Evolutionary conservation across 2,113 vertebrate genomes (phyloP).

Genomic region (Ceuthmochares aereus): DNA sequence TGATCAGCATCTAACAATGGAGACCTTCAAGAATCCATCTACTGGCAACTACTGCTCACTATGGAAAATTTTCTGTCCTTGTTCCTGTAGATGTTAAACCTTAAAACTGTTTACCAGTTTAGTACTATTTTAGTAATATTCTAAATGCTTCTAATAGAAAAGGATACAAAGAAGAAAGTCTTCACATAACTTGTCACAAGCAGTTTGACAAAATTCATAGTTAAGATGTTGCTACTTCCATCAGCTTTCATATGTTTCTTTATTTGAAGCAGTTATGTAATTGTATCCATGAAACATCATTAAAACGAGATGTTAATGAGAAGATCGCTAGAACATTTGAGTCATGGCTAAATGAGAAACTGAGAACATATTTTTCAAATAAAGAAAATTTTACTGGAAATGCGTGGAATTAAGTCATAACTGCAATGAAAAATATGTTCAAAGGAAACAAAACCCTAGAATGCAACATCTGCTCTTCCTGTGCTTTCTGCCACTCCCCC

Average conservation of each 20-base stretch:
- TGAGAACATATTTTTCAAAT: slow-evolving; percentile 31
- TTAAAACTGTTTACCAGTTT: neutral
- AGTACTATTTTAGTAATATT: neutral
- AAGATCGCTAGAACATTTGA: slow-evolving; percentile 56
- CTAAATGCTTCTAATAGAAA: neutral
- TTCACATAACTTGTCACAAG: neutral
- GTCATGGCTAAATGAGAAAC: slow-evolving; percentile 54
- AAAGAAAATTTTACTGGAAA: slow-evolving; percentile 36
- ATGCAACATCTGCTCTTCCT: neutral
- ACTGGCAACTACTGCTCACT: neutral
- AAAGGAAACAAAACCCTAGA: neutral
- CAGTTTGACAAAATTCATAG: neutral
- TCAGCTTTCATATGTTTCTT: slow-evolving; percentile 24
- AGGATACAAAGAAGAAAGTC: neutral
- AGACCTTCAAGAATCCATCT: neutral
- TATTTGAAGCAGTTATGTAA: slow-evolving; percentile 25
- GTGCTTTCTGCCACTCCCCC: neutral
- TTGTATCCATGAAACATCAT: slow-evolving; percentile 1
- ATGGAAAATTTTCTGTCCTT: neutral
- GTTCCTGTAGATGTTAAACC: neutral
- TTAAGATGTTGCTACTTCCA: neutral
- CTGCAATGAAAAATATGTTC: neutral
- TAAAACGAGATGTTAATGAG: slow-evolving; percentile 35
- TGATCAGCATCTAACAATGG: neutral
- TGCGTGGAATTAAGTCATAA: neutral